phyloP scores from a whole-genome alignment of 1,140 invertebrate genomes.

The Caligus rogercresseyi region DNA sequence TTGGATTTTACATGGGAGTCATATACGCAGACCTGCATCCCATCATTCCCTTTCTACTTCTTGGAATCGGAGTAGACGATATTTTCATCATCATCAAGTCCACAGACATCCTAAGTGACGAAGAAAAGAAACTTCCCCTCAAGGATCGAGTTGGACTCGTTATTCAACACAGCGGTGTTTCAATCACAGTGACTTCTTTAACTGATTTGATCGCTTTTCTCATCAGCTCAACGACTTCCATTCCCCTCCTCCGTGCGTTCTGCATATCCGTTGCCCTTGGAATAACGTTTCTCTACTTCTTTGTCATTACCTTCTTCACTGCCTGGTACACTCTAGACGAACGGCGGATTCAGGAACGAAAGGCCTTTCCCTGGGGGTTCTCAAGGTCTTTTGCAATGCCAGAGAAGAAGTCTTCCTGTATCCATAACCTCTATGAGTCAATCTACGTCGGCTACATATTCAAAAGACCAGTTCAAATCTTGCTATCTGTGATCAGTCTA shows the following conservation, averaged over 20 bases:
- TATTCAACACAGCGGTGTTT: slow-evolving; percentile 38
- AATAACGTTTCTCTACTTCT: slow-evolving; percentile 35
- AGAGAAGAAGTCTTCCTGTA: slow-evolving; percentile 25
- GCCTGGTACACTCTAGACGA: slow-evolving; percentile 36
- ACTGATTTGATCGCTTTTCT: slow-evolving; percentile 44
- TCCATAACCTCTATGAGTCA: slow-evolving; percentile 30
- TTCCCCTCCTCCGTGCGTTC: slow-evolving; percentile 33
- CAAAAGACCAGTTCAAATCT: slow-evolving; percentile 30
- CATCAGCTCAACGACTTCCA: slow-evolving; percentile 40
- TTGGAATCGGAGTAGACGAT: slow-evolving; percentile 36
- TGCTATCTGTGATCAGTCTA: slow-evolving; percentile 29
- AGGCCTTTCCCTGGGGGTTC: neutral
- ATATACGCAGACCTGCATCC: slow-evolving; percentile 37
- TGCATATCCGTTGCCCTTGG: slow-evolving; percentile 33
- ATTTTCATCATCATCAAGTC: slow-evolving; percentile 33
- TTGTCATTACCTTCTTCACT: slow-evolving; percentile 37
- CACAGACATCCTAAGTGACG: neutral
- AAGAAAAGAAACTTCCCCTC: slow-evolving; percentile 26
- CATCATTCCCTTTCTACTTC: slow-evolving; percentile 37
- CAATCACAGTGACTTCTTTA: slow-evolving; percentile 44
- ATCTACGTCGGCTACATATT: slow-evolving; percentile 33
- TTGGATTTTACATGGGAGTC: slow-evolving; percentile 35
- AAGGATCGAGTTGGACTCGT: slow-evolving; percentile 30
- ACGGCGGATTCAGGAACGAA: slow-evolving; percentile 27
- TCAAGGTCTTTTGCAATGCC: neutral